Conservation (phyloP, 2,113 vertebrate species). For the Lucifuga dentata region DNA sequence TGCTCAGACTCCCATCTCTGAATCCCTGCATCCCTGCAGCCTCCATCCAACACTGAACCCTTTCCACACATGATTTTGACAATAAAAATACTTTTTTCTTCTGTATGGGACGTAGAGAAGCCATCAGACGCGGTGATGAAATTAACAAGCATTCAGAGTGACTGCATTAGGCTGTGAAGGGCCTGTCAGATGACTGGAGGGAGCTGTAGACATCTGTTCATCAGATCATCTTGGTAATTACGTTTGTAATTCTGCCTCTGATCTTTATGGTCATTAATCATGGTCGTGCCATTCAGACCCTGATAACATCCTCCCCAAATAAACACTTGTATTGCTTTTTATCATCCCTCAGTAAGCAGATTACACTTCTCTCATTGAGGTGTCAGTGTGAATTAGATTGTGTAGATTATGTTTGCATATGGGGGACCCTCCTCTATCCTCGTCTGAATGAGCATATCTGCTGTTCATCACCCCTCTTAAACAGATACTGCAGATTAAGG, state of each 20-base stretch:
- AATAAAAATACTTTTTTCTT: neutral
- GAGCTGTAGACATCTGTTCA: slow-evolving; percentile 58
- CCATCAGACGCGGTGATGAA: neutral
- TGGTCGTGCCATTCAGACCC: neutral
- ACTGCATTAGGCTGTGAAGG: slow-evolving; percentile 14
- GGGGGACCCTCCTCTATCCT: neutral
- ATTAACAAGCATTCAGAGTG: too few species aligned
- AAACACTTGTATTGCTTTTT: slow-evolving; percentile 53
- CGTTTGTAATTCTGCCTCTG: slow-evolving; percentile 46
- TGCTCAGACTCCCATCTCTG: neutral
- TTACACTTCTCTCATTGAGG: slow-evolving; percentile 54
- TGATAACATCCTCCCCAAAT: neutral
- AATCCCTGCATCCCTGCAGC: neutral
- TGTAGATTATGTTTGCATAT: neutral
- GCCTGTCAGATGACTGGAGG: slow-evolving; percentile 23
- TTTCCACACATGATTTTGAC: neutral
- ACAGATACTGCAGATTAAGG: slow-evolving; percentile 63
- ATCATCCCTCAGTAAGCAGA: slow-evolving; percentile 70
- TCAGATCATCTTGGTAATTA: slow-evolving; percentile 69
- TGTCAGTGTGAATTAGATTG: slow-evolving; percentile 24
- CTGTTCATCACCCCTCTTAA: slow-evolving; percentile 1
- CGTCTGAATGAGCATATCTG: slow-evolving; percentile 44
- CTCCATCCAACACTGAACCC: too few species aligned
- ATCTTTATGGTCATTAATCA: slow-evolving; percentile 47
- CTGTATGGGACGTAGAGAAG: neutral